Percentiles rank a stretch among this genome's conserved stretches.
These are phyloP conservation scores for Epinephelus cyanopodus DNA, from an alignment of 2,113 vertebrate species.

Conservation along the genomic window DNA sequence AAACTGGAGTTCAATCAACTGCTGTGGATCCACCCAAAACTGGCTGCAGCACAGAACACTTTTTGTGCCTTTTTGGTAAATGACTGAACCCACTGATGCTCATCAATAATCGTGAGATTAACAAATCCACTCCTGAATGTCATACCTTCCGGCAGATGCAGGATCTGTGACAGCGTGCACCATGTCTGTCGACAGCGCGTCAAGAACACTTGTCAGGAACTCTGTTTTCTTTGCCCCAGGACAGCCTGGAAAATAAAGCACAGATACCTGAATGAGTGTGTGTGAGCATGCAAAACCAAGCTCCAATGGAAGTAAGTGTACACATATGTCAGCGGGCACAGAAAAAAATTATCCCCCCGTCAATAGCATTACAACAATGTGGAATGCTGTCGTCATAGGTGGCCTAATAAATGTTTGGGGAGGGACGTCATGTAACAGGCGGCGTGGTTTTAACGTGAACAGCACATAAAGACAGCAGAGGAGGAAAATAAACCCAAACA, in stretches of 20 bases:
- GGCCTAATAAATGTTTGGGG: constrained; percentile 73
- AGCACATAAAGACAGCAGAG: constrained; percentile 59
- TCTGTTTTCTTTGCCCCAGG: constrained; percentile 96
- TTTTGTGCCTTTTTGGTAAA: constrained; percentile 12
- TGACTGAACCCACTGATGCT: constrained; percentile 15
- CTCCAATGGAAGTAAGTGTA: constrained; percentile 18
- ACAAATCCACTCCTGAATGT: constrained; percentile 20
- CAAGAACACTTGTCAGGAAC: constrained; percentile 96
- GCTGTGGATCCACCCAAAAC: not conserved
- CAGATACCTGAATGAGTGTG: constrained; percentile 42
- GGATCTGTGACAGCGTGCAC: constrained; percentile 95
- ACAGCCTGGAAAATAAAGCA: constrained; percentile 88
- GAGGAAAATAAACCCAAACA: constrained; percentile 59
- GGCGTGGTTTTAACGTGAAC: constrained; percentile 54
- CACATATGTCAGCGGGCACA: constrained; percentile 37
- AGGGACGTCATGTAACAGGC: constrained; percentile 68
- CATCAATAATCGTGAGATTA: constrained; percentile 27
- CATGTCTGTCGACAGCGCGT: constrained; percentile 97
- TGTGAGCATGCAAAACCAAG: constrained; percentile 31
- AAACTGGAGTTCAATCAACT: not conserved
- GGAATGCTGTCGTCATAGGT: constrained; percentile 64
- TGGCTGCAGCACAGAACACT: not conserved
- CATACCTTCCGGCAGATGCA: constrained; percentile 90
- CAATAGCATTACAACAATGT: constrained; percentile 20
- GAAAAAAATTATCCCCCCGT: constrained; percentile 33